Base-by-base conservation (phyloP, 2,113 vertebrate genomes). In the Quiscalus mexicanus region DNA sequence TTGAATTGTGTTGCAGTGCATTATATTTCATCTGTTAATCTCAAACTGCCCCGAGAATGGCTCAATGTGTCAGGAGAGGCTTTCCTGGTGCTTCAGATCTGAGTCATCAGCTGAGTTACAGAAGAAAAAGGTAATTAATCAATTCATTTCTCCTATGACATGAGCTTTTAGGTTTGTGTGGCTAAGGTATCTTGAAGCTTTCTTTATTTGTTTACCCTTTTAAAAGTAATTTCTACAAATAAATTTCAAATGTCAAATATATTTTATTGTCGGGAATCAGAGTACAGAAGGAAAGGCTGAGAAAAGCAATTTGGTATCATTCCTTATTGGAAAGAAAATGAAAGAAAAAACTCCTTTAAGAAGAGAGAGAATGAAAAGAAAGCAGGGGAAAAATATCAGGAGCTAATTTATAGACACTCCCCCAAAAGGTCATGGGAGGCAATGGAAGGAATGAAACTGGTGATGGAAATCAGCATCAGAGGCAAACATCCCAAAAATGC, bases 401-500 rank as follows among this genome's bases (percentile, higher is more conserved):
- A 84, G 27, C 64, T 89, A 12, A 91, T 84, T 74, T 69, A 28
- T 71, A 71, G 89, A 80, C 65, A 76, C 90, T 87, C 73, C 81
- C 53, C 53, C 10, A 13, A 28, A 84, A 87, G 78, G 90, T 77
- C 87, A 77, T 4, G 15, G 42, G 59, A 93, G 68, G 90, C 59
- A 76, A 83, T 91, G 89, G 95, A 95, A 95, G 71, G 89, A 96
- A 92, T 74, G 65, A 91, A 90, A 78, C 49, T 31, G 49, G 75
- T 88, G 84, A 94, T 85, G 74, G 87, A 95, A 94, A 94, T 95
- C 70, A 88, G 82, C 59, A 73, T 79, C 41, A 44, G 33, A 67
- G 74, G 44, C 49, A 86, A 91, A 95, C 92, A 96, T 94, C 39
- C 77, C 37, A 42, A 93, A 94, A 65, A 71, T 22, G 62, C 62